Evolutionary conservation across 2,797 vertebrate species (phyloP).

Genomic region (Vipera ursinii): DNA sequence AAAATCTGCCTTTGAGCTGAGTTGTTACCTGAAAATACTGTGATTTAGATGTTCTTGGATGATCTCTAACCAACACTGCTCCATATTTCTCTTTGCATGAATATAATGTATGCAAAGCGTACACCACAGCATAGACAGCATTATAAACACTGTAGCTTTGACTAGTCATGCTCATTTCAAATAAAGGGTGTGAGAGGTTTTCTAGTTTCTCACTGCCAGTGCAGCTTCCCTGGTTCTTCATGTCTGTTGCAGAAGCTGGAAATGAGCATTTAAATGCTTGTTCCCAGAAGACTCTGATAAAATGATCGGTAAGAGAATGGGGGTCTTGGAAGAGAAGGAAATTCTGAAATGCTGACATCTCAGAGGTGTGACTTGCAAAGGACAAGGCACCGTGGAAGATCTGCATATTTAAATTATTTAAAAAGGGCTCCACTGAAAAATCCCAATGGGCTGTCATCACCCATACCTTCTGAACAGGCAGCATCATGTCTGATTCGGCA

Average conservation of each 20-base stretch:
- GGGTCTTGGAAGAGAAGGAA: background rate
- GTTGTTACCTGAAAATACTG: background rate
- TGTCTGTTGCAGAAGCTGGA: background rate
- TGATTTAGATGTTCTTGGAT: background rate
- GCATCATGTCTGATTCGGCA: background rate
- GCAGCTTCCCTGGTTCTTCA: background rate
- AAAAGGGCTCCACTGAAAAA: background rate
- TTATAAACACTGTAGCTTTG: constrained; percentile 10
- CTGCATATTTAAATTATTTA: background rate
- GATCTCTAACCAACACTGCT: too few species aligned
- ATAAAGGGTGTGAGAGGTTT: background rate
- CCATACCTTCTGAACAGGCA: background rate
- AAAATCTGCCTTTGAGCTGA: background rate
- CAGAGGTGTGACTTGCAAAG: background rate
- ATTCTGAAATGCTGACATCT: background rate
- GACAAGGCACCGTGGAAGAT: constrained; percentile 4
- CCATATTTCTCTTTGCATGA: background rate
- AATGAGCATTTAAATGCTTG: background rate
- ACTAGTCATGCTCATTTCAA: constrained; percentile 13
- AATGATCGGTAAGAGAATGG: background rate
- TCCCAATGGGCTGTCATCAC: background rate
- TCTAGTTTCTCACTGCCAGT: background rate
- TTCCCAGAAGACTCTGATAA: constrained; percentile 3
- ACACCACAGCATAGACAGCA: background rate
- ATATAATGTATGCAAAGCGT: background rate